phyloP scores from a whole-genome alignment of 1,140 invertebrate genomes.

The Arctopsyche grandis region DNA sequence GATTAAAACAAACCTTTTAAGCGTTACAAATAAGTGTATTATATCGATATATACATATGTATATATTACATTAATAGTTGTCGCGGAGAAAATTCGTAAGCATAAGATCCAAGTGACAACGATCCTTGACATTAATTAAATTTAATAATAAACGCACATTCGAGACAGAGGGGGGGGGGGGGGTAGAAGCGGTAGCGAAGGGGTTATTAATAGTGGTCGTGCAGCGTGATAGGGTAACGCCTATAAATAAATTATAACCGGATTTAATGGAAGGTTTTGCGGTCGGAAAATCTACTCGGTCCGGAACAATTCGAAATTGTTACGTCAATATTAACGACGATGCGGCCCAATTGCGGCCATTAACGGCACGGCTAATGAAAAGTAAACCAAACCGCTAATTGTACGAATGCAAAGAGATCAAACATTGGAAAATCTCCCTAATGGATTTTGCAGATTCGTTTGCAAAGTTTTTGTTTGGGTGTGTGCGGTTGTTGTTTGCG shows the following conservation, averaged over 20 bases:
- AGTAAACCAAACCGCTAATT: constrained; percentile 48
- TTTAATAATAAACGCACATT: constrained; percentile 21
- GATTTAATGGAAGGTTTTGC: constrained; percentile 38
- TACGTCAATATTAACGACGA: constrained; percentile 49
- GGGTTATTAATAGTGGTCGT: constrained; percentile 33
- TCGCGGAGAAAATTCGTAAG: too few relatives aligned
- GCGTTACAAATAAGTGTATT: too few relatives aligned
- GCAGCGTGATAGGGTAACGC: constrained; percentile 1
- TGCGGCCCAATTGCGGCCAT: constrained; percentile 47
- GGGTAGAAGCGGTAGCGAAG: not conserved
- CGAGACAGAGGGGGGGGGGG: not conserved
- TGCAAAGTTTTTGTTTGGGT: not conserved
- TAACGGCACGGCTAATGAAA: constrained; percentile 48
- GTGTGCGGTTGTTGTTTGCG: not conserved
- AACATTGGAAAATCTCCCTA: not conserved
- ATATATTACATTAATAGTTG: too few relatives aligned
- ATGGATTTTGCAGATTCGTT: not conserved
- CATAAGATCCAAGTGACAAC: too few relatives aligned
- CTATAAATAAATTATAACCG: constrained; percentile 34
- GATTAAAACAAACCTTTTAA: too few relatives aligned
- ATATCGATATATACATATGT: too few relatives aligned
- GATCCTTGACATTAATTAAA: constrained; percentile 27
- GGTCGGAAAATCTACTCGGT: constrained; percentile 24
- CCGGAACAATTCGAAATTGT: constrained; percentile 45
- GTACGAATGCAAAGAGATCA: constrained; percentile 4